A percentile compares a stretch with the other conserved stretches of the same genome.
Conservation (phyloP, 2,797 vertebrate species). For the Picus viridis region DNA sequence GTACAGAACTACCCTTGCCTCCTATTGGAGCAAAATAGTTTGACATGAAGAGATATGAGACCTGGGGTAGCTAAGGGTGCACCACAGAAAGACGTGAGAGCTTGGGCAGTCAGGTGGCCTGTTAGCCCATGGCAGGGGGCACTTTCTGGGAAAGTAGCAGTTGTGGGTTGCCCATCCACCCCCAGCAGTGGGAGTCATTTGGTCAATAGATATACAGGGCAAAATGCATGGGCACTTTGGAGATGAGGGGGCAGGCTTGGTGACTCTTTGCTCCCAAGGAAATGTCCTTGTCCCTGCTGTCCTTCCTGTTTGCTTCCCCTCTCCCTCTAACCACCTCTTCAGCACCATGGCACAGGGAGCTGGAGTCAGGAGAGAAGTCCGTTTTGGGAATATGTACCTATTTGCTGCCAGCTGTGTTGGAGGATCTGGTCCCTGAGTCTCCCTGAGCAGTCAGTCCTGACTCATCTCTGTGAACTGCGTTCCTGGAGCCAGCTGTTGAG, state of each 20-base stretch:
- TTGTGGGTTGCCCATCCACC: neutral
- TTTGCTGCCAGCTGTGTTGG: neutral
- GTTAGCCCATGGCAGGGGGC: rapidly evolving
- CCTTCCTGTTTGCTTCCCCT: neutral
- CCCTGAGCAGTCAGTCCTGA: neutral
- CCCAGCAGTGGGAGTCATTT: neutral
- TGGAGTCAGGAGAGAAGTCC: neutral
- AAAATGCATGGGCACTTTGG: neutral
- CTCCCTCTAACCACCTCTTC: neutral
- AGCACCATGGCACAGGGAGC: neutral
- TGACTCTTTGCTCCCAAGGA: neutral
- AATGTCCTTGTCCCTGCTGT: neutral
- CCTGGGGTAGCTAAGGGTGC: neutral
- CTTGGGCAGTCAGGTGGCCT: neutral
- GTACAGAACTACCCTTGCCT: neutral
- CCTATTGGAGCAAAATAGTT: neutral
- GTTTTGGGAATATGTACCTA: neutral
- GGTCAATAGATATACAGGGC: neutral
- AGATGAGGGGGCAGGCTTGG: neutral
- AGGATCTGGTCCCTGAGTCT: rapidly evolving
- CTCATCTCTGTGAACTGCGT: neutral
- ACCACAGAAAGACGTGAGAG: neutral
- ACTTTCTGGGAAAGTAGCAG: rapidly evolving
- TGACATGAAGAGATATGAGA: neutral
- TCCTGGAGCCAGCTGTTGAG: neutral